Percentiles rank a stretch among this genome's conserved stretches.
phyloP scores from a whole-genome alignment of 2,888 invertebrate species.

The Tiliacea citrago region DNA sequence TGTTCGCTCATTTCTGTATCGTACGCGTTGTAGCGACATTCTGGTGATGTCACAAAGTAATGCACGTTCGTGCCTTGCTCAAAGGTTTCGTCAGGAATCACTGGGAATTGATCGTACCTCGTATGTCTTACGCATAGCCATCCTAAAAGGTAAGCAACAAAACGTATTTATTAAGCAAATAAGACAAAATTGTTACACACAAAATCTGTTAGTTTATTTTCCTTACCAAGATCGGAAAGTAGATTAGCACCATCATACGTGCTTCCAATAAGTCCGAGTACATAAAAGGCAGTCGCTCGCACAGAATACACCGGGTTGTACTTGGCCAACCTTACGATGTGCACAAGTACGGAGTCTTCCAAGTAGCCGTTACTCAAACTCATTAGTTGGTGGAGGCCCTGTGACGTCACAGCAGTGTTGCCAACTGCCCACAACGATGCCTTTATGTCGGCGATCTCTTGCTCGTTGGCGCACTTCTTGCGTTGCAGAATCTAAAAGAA shows the following conservation, averaged over 20 bases:
- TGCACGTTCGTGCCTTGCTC: conserved; percentile 77
- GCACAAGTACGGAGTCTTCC: conserved; percentile 86
- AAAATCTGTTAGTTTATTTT: neutral
- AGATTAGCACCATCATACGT: conserved; percentile 96
- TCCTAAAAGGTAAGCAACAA: conserved; percentile 80
- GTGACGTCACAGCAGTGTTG: conserved; percentile 94
- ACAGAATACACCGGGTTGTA: conserved; percentile 96
- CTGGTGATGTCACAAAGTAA: conserved; percentile 80
- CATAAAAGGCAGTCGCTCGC: conserved; percentile 97
- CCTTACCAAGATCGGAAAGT: conserved; percentile 92
- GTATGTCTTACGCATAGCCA: conserved; percentile 95
- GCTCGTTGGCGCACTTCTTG: conserved; percentile 91
- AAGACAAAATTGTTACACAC: too few species aligned
- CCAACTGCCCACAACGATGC: conserved; percentile 97
- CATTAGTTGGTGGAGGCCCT: conserved; percentile 94
- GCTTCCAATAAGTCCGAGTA: conserved; percentile 95
- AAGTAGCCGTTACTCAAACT: conserved; percentile 83
- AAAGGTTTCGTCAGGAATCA: conserved; percentile 92
- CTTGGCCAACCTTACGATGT: conserved; percentile 93
- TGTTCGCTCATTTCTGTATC: conserved; percentile 86
- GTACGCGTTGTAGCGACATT: conserved; percentile 78
- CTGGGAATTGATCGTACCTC: conserved; percentile 94
- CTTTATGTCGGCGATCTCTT: conserved; percentile 95
- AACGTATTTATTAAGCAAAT: neutral
- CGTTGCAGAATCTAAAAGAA: conserved; percentile 80